Evolutionary conservation across 2,888 invertebrate genomes (phyloP).

Genomic region (Noctuana brunneofusca): DNA sequence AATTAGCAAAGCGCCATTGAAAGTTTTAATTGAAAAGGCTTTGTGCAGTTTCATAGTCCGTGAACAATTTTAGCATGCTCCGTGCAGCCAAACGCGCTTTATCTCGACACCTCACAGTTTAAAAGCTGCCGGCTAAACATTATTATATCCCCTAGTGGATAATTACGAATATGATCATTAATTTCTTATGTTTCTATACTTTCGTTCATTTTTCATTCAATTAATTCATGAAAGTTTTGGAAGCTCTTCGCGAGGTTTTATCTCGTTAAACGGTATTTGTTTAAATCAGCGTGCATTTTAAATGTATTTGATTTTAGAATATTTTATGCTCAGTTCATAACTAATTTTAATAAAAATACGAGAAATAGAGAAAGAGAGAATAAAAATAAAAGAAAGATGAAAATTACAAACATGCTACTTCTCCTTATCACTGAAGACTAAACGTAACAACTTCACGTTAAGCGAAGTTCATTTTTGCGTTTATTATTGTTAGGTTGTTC

Average conservation of each 20-base stretch:
- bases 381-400: too few relatives aligned
- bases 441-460: background rate
- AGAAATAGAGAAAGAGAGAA: too few relatives aligned
- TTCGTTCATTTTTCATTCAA: background rate
- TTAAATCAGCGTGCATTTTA: too few relatives aligned
- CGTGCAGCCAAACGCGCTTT: slow-evolving; percentile 52
- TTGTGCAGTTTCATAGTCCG: slow-evolving; percentile 77
- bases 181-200: background rate
- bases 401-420: too few relatives aligned
- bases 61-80: slow-evolving; percentile 70
- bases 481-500: slow-evolving; percentile 58
- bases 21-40: slow-evolving; percentile 82
- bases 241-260: too few relatives aligned
- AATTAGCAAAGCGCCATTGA: slow-evolving; percentile 77
- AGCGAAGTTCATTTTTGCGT: slow-evolving; percentile 31
- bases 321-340: too few relatives aligned
- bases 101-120: slow-evolving; percentile 52
- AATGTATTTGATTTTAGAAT: too few relatives aligned
- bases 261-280: too few relatives aligned
- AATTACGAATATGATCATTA: too few relatives aligned
- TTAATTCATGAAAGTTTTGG: too few relatives aligned
- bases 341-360: too few relatives aligned
- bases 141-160: background rate
- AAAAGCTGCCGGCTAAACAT: background rate
- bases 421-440: too few relatives aligned